Conservation (phyloP, 2,113 vertebrate species). For the Callaeas wilsoni region DNA sequence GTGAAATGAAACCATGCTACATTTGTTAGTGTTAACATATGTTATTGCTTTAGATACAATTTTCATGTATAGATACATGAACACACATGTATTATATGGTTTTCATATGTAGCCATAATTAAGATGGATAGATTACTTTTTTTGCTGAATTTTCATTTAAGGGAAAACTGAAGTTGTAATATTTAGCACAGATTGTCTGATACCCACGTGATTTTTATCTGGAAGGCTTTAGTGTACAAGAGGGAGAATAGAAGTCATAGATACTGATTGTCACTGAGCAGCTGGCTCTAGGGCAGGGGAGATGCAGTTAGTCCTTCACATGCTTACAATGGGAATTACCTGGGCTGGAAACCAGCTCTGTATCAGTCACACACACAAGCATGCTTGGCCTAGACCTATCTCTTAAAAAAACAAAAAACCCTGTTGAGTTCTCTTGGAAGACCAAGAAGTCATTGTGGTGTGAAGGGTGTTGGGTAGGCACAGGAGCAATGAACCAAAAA, state of each 20-base stretch:
- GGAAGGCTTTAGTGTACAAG: neutral
- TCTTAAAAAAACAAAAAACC: neutral
- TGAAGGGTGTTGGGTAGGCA: neutral
- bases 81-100: neutral
- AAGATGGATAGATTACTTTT: neutral
- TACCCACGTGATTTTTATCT: neutral
- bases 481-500: neutral
- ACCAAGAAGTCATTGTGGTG: neutral
- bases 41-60: neutral
- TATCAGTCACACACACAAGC: neutral
- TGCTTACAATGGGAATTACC: neutral
- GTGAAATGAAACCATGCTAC: neutral
- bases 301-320: neutral
- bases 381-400: neutral
- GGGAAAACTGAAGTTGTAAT: neutral
- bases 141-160: neutral
- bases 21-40: neutral
- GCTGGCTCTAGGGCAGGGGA: neutral
- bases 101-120: neutral
- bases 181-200: neutral
- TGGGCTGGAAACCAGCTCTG: neutral
- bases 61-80: neutral
- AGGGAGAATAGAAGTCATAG: neutral
- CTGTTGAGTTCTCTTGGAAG: neutral
- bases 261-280: neutral